These are phyloP conservation scores for Kuschelorhynchus macadamiae DNA, from an alignment of 2,888 invertebrate species.

Conservation along the genomic window DNA sequence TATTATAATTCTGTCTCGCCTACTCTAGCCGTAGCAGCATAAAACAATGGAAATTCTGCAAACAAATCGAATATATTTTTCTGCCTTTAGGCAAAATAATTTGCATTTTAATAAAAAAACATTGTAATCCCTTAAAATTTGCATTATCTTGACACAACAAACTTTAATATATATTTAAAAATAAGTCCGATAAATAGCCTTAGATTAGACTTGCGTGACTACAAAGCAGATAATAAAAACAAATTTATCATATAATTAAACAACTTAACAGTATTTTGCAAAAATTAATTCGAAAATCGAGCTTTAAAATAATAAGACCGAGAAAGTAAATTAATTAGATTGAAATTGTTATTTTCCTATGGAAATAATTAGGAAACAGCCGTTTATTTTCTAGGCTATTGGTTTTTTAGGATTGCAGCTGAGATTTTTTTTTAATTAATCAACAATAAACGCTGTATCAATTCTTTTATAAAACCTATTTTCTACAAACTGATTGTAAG, in stretches of 20 bases:
- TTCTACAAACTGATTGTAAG: too few species aligned
- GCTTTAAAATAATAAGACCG: constrained; percentile 33
- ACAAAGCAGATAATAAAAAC: constrained; percentile 32
- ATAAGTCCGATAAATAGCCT: constrained; percentile 27
- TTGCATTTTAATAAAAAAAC: constrained; percentile 2
- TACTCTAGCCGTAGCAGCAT: neutral
- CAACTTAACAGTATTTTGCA: constrained; percentile 44
- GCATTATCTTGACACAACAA: neutral
- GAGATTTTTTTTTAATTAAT: too few species aligned
- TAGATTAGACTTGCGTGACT: constrained; percentile 42
- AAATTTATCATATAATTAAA: constrained; percentile 45
- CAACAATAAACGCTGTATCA: too few species aligned
- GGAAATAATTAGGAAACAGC: constrained; percentile 5
- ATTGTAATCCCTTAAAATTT: neutral
- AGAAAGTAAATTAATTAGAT: constrained; percentile 36
- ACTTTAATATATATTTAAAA: constrained; percentile 10
- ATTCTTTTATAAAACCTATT: too few species aligned
- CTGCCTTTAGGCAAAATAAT: neutral
- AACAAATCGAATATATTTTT: neutral
- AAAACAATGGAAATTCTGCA: constrained; percentile 4
- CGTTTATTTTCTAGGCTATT: neutral
- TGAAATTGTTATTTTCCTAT: constrained; percentile 21
- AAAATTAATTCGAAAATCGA: constrained; percentile 39
- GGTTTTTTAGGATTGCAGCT: neutral
- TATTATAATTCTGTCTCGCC: neutral